Percentiles rank a stretch among this genome's conserved stretches.
Conservation (phyloP, 2,113 vertebrate species). For the Pongo pygmaeus region DNA sequence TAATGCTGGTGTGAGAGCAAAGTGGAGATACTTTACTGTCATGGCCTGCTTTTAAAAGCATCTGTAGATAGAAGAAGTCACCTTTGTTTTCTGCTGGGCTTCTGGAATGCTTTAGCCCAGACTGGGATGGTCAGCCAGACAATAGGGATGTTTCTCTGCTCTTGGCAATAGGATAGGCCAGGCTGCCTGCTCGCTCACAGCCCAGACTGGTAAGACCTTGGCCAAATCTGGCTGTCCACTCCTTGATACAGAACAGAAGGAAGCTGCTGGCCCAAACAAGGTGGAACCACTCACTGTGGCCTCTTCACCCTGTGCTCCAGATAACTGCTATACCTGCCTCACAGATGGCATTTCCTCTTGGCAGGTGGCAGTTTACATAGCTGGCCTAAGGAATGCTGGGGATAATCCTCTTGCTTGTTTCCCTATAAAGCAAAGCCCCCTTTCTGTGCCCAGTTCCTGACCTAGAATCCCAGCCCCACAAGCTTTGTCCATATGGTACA, state of each 20-base stretch:
- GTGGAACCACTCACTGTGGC: neutral
- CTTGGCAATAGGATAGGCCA: neutral
- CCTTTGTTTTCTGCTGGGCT: conserved; percentile 3
- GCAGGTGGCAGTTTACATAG: conserved; percentile 72
- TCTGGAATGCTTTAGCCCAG: neutral
- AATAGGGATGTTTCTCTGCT: neutral
- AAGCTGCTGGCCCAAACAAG: neutral
- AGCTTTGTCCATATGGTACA: neutral
- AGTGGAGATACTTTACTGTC: neutral
- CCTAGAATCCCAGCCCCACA: conserved; percentile 38
- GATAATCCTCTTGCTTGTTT: conserved; percentile 75
- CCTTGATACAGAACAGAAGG: neutral
- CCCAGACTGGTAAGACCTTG: neutral
- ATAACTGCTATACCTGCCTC: conserved; percentile 42
- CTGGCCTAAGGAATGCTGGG: conserved; percentile 71
- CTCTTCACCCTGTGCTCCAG: conserved; percentile 33
- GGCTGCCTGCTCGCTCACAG: neutral
- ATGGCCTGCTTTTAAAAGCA: neutral
- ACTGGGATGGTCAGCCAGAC: neutral
- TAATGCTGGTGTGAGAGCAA: neutral
- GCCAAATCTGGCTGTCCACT: neutral
- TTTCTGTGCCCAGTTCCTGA: conserved; percentile 43
- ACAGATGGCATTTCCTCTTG: conserved; percentile 77
- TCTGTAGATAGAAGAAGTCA: neutral
- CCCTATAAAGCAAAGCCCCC: conserved; percentile 28